A percentile compares a stretch with the other conserved stretches of the same genome.
These are phyloP conservation scores for Choloepus hoffmanni DNA, from an alignment of 2,113 vertebrate species.

Conservation along the genomic window DNA sequence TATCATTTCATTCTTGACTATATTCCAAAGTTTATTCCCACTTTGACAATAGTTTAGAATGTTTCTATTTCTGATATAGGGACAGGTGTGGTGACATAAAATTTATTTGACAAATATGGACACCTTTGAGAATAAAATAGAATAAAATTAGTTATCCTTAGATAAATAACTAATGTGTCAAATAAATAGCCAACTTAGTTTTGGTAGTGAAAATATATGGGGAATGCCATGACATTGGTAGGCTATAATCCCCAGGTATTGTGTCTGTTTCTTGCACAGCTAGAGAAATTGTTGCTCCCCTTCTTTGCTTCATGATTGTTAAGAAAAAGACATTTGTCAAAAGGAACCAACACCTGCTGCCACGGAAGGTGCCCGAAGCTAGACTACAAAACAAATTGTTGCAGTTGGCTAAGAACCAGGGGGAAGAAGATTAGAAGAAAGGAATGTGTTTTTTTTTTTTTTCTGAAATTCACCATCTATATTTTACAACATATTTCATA, in stretches of 20 bases:
- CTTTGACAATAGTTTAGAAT: background rate
- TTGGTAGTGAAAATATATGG: background rate
- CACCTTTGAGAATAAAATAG: background rate
- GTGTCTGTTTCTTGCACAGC: background rate
- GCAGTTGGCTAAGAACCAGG: background rate
- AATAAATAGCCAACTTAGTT: background rate
- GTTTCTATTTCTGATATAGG: background rate
- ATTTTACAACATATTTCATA: background rate
- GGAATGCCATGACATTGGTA: background rate
- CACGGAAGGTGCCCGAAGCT: background rate
- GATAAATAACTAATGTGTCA: background rate
- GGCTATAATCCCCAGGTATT: background rate
- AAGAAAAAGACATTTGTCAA: conserved; percentile 44
- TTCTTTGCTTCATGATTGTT: background rate
- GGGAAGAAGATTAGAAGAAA: background rate
- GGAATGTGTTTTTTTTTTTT: background rate
- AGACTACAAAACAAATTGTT: conserved; percentile 13
- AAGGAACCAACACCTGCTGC: conserved; percentile 17
- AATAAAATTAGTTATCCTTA: background rate
- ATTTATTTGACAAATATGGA: background rate
- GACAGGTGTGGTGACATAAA: background rate
- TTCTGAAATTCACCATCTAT: background rate
- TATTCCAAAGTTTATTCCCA: background rate
- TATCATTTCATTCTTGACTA: background rate
- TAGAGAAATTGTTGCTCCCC: background rate